phyloP scores from a whole-genome alignment of 2,888 invertebrate genomes.

The Dione juno region DNA sequence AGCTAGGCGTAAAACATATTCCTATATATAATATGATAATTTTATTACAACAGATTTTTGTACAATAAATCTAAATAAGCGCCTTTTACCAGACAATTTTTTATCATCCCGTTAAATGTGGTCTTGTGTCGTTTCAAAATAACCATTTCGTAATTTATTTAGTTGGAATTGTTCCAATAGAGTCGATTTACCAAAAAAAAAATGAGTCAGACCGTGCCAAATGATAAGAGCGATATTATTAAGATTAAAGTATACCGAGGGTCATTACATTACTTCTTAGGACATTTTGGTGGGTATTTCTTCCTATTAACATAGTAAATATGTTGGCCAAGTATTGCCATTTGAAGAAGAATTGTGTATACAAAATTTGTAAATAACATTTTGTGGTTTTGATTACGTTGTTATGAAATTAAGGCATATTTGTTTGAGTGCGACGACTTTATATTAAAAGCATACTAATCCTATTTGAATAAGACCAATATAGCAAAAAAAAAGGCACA shows the following conservation, averaged over 20 bases:
- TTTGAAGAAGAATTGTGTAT: background rate
- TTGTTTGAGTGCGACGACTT: no score
- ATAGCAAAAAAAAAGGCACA: no score
- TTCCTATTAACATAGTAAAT: conserved; percentile 15
- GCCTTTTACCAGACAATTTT: background rate
- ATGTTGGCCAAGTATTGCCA: background rate
- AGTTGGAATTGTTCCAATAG: conserved; percentile 24
- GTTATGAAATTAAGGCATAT: background rate
- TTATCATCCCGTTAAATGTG: conserved; percentile 6
- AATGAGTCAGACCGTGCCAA: conserved; percentile 13
- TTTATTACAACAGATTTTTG: background rate
- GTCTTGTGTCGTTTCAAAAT: conserved; percentile 16
- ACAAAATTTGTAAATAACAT: background rate
- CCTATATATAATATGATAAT: no score
- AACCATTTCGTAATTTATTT: conserved; percentile 17
- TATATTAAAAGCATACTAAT: no score
- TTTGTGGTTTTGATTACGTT: background rate
- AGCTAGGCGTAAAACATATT: no score
- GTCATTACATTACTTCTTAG: conserved; percentile 19
- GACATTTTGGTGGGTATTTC: conserved; percentile 7
- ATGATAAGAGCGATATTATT: conserved; percentile 28
- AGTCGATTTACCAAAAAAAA: conserved; percentile 26
- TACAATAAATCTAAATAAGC: background rate
- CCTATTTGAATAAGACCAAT: no score
- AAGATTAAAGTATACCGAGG: conserved; percentile 25